Evolutionary conservation across 2,888 invertebrate genomes (phyloP).

Genomic region (Cataglyphis albicans): DNA sequence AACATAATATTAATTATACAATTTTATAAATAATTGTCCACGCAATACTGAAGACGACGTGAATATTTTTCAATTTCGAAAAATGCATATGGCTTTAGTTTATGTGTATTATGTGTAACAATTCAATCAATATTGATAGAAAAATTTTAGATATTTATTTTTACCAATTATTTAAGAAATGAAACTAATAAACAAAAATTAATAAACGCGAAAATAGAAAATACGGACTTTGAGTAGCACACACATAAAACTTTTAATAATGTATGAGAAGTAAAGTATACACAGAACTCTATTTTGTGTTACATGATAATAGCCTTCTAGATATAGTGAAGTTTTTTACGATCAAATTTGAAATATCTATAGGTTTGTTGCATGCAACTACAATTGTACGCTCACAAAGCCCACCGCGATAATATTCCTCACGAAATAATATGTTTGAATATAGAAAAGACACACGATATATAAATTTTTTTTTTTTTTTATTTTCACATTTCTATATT

Average conservation of each 20-base stretch:
- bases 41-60: not conserved
- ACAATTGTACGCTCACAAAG: not conserved
- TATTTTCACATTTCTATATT: not conserved
- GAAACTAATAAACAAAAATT: not conserved
- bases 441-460: not conserved
- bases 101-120: not conserved
- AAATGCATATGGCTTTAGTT: not conserved
- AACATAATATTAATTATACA: constrained; percentile 65
- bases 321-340: not conserved
- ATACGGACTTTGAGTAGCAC: not conserved
- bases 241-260: not conserved
- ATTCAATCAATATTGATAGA: not conserved
- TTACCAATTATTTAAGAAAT: not conserved
- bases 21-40: constrained; percentile 26
- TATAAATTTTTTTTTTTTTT: not conserved
- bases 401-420: not conserved
- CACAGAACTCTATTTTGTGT: not conserved
- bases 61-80: not conserved
- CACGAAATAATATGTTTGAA: not conserved
- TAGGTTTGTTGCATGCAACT: not conserved
- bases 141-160: not conserved
- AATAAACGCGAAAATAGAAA: not conserved
- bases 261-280: not conserved
- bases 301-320: not conserved
- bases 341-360: not conserved